A percentile compares a stretch with the other conserved stretches of the same genome.
phyloP scores from a whole-genome alignment of 2,113 vertebrate species.

The Chascanopsetta lugubris region DNA sequence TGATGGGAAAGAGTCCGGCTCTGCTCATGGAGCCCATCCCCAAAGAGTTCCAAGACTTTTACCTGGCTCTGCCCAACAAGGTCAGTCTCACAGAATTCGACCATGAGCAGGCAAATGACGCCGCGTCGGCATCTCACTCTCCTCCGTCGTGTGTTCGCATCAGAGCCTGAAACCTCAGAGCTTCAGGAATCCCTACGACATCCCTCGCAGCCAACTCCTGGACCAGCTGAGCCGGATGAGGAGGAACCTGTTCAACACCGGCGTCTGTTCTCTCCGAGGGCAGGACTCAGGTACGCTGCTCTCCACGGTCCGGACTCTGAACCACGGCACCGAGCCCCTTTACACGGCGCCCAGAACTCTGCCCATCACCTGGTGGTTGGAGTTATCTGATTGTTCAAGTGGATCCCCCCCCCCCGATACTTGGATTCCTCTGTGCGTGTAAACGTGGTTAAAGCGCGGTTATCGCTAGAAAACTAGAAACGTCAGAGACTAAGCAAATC shows the following conservation, averaged over 20 bases:
- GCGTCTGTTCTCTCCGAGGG: conserved; percentile 86
- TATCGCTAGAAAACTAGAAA: too few relatives aligned
- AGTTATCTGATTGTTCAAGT: too few relatives aligned
- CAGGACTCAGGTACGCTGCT: conserved; percentile 88
- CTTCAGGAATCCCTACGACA: conserved; percentile 96
- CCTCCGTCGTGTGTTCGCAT: neutral
- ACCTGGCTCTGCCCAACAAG: conserved; percentile 93
- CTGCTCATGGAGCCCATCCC: conserved; percentile 89
- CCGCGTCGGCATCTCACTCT: neutral
- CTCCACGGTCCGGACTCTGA: too few relatives aligned
- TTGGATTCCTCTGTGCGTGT: too few relatives aligned
- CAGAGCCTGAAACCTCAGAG: conserved; percentile 95
- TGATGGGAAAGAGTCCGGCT: conserved; percentile 84
- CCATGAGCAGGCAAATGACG: too few relatives aligned
- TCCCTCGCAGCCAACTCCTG: conserved; percentile 93
- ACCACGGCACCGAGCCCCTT: too few relatives aligned
- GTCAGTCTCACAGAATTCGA: too few relatives aligned
- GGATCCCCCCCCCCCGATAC: too few relatives aligned
- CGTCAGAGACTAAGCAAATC: too few relatives aligned
- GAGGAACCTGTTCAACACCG: conserved; percentile 92
- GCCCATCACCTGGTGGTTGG: too few relatives aligned
- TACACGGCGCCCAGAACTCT: too few relatives aligned
- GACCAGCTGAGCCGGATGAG: conserved; percentile 98
- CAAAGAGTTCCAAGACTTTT: conserved; percentile 96
- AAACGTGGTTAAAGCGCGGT: too few relatives aligned